These are phyloP conservation scores for Dreissena polymorpha DNA, from an alignment of 1,140 invertebrate genomes.

Conservation along the genomic window DNA sequence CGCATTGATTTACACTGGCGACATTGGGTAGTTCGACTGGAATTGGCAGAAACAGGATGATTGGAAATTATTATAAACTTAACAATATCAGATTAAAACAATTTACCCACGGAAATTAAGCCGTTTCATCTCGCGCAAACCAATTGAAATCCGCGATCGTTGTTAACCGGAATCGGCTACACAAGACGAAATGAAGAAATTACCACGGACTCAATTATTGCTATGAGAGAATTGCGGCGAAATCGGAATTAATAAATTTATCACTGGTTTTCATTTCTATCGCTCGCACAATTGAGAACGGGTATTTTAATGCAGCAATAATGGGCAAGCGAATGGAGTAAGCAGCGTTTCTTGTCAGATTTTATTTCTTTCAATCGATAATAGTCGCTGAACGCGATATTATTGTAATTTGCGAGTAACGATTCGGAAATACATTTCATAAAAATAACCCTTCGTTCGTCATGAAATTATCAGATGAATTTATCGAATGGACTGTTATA, in stretches of 20 bases:
- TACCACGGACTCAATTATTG: conserved; percentile 7
- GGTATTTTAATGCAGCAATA: conserved; percentile 36
- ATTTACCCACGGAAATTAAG: conserved; percentile 56
- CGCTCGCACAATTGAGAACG: conserved; percentile 30
- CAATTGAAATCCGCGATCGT: conserved; percentile 35
- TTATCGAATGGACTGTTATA: no score
- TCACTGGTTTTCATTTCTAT: conserved; percentile 38
- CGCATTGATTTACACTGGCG: not conserved
- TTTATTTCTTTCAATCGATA: conserved; percentile 11
- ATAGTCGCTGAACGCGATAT: not conserved
- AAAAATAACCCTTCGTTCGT: not conserved
- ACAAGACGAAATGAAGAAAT: conserved; percentile 53
- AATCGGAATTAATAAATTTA: conserved; percentile 53
- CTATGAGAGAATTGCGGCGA: conserved; percentile 12
- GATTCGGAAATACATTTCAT: conserved; percentile 2
- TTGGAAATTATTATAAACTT: conserved; percentile 44
- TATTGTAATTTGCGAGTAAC: not conserved
- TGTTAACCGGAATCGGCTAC: not conserved
- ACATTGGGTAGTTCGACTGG: not conserved
- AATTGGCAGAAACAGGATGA: conserved; percentile 33
- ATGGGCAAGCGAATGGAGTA: conserved; percentile 22
- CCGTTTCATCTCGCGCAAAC: conserved; percentile 10
- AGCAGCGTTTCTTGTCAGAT: not conserved
- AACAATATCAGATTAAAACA: conserved; percentile 57
- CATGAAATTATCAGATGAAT: no score